These are phyloP conservation scores for Heliconius congener DNA, from an alignment of 1,140 invertebrate species.

Conservation along the genomic window DNA sequence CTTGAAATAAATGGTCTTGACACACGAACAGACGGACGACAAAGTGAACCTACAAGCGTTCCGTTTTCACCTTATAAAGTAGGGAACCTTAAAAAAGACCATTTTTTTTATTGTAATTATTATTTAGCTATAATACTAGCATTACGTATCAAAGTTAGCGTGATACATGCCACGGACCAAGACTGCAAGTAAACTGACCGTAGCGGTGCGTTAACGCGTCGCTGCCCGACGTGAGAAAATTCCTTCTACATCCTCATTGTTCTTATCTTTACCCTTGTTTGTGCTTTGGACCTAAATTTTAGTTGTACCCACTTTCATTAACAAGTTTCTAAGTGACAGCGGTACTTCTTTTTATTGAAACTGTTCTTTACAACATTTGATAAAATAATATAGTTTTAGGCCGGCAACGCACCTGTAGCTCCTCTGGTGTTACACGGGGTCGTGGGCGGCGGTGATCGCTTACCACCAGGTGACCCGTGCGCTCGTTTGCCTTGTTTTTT, in stretches of 20 bases:
- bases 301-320: slow-evolving; percentile 4
- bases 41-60: too few species aligned
- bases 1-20: too few species aligned
- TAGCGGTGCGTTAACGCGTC: slow-evolving; percentile 64
- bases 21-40: too few species aligned
- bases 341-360: background rate
- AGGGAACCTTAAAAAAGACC: too few species aligned
- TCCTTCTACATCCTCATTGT: slow-evolving; percentile 63
- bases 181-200: slow-evolving; percentile 66
- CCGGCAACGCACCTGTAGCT: too few species aligned
- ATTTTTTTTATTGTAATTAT: background rate
- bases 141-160: slow-evolving; percentile 30
- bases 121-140: background rate
- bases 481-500: too few species aligned
- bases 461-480: too few species aligned
- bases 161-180: slow-evolving; percentile 49
- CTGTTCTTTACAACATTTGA: too few species aligned
- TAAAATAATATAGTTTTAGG: too few species aligned
- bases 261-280: slow-evolving; percentile 62
- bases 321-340: background rate
- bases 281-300: slow-evolving; percentile 49
- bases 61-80: too few species aligned
- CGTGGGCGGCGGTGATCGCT: too few species aligned
- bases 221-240: slow-evolving; percentile 69
- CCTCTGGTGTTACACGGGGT: too few species aligned